Evolutionary conservation across 2,888 invertebrate genomes (phyloP).

Genomic region (Melieria crassipennis): DNA sequence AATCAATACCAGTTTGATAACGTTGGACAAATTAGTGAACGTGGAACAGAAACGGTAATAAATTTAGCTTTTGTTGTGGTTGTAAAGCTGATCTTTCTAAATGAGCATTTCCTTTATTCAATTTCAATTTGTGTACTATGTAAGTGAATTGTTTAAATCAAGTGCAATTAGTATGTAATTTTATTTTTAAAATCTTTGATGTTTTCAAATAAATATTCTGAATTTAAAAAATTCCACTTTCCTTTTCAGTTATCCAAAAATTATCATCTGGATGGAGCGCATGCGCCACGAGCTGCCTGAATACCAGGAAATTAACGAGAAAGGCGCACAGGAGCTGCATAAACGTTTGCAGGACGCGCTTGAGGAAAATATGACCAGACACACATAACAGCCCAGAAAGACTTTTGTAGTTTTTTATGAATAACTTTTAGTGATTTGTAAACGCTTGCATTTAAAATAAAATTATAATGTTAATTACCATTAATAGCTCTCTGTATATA

Average conservation of each 20-base stretch:
- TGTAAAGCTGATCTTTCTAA: no score
- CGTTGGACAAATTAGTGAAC: constrained; percentile 51
- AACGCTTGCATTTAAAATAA: no score
- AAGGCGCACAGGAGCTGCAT: constrained; percentile 35
- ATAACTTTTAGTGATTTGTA: no score
- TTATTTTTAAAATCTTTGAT: neutral
- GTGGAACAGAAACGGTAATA: constrained; percentile 44
- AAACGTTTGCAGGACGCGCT: constrained; percentile 25
- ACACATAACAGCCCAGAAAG: neutral
- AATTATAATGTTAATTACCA: no score
- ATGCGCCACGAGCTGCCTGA: constrained; percentile 43
- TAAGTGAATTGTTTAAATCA: no score
- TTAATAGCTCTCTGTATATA: no score
- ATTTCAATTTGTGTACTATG: no score
- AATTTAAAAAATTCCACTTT: neutral
- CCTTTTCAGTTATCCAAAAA: constrained; percentile 40
- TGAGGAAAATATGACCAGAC: constrained; percentile 36
- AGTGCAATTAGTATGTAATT: neutral
- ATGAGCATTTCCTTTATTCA: neutral
- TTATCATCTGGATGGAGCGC: constrained; percentile 43
- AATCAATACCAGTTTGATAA: constrained; percentile 57
- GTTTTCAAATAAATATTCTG: neutral
- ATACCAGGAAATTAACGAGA: constrained; percentile 42
- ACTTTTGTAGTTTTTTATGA: no score
- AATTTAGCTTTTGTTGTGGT: neutral